Percentiles rank a stretch among this genome's conserved stretches.
Evolutionary conservation across 2,888 invertebrate species (phyloP).

Genomic region (Drosophila dives): DNA sequence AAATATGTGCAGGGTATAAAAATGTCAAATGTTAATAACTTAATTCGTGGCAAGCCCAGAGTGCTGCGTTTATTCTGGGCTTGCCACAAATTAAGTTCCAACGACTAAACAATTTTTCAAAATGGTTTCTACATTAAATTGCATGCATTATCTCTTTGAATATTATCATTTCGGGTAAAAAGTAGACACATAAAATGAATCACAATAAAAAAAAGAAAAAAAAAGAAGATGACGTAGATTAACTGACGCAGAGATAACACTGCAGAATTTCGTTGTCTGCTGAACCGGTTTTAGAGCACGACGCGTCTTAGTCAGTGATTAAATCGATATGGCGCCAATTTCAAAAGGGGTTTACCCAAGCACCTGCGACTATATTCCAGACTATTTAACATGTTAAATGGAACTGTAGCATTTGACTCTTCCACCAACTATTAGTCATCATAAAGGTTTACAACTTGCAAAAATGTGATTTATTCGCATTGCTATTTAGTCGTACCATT

Average conservation of each 20-base stretch:
- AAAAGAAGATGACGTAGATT: neutral
- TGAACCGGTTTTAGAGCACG: conserved; percentile 64
- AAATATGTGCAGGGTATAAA: conserved; percentile 2
- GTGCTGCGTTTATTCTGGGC: neutral
- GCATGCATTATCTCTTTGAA: conserved; percentile 65
- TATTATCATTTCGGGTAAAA: conserved; percentile 15
- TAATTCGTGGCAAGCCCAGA: conserved; percentile 35
- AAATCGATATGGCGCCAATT: conserved; percentile 68
- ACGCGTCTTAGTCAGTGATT: conserved; percentile 40
- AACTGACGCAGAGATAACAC: conserved; percentile 64
- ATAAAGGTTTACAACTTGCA: conserved; percentile 59
- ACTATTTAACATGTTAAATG: conserved; percentile 54
- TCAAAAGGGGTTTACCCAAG: conserved; percentile 31
- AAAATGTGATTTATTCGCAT: conserved; percentile 46
- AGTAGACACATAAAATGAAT: neutral
- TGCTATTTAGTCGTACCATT: conserved; percentile 41
- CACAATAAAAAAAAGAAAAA: neutral
- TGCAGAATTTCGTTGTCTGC: conserved; percentile 34
- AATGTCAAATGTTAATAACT: conserved; percentile 19
- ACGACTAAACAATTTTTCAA: conserved; percentile 57
- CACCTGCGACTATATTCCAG: conserved; percentile 61
- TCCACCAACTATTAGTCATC: neutral
- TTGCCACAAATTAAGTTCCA: no score
- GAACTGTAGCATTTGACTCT: conserved; percentile 2
- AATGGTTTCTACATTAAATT: conserved; percentile 72